Percentiles rank a stretch among this genome's conserved stretches.
These are phyloP conservation scores for Lucilia cuprina DNA, from an alignment of 1,140 invertebrate genomes.

Conservation along the genomic window DNA sequence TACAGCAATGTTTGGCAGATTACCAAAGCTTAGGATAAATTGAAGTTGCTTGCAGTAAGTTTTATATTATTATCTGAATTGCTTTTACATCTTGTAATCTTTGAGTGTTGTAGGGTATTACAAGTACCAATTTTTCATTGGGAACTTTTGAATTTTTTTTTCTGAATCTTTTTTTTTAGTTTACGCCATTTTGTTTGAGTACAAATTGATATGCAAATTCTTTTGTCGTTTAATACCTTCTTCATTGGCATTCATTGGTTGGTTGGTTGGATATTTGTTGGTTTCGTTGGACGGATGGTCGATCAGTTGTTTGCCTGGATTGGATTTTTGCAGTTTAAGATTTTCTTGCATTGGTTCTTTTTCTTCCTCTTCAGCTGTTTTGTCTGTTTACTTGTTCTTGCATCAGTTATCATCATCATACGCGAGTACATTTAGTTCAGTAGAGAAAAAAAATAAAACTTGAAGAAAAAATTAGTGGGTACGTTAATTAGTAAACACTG, in stretches of 20 bases:
- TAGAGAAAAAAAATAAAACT: neutral
- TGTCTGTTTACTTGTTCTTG: neutral
- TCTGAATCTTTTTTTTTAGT: neutral
- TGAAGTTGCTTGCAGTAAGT: too few relatives aligned
- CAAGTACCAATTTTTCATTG: neutral
- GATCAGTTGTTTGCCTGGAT: constrained; percentile 4
- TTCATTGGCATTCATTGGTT: constrained; percentile 23
- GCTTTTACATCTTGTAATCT: too few relatives aligned
- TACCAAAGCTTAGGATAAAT: too few relatives aligned
- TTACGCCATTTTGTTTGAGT: constrained; percentile 40
- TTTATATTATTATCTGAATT: too few relatives aligned
- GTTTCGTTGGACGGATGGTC: neutral
- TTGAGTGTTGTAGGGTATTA: neutral
- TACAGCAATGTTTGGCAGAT: too few relatives aligned
- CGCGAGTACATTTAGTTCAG: constrained; percentile 16
- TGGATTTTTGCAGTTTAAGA: neutral
- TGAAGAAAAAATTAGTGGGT: constrained; percentile 24
- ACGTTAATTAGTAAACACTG: constrained; percentile 35
- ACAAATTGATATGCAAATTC: constrained; percentile 62
- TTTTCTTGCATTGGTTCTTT: constrained; percentile 20
- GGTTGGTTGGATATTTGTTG: neutral
- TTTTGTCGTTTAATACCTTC: constrained; percentile 36
- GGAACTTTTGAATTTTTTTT: constrained; percentile 42
- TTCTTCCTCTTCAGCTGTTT: neutral
- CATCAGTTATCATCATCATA: constrained; percentile 34